A percentile compares a stretch with the other conserved stretches of the same genome.
These are phyloP conservation scores for Troides aeacus DNA, from an alignment of 2,888 invertebrate genomes.

Conservation along the genomic window DNA sequence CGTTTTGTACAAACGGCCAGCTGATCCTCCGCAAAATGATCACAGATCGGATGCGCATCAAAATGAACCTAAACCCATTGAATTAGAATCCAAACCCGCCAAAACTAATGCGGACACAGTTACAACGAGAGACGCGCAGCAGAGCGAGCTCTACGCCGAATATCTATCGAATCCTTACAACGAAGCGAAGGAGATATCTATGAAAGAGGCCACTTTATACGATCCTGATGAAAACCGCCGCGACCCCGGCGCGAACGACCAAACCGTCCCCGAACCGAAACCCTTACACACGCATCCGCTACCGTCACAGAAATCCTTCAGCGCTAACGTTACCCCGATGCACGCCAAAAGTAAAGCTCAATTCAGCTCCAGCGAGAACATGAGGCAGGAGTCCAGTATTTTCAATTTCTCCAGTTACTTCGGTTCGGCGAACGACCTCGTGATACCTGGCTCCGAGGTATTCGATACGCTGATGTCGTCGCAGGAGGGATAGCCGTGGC, in stretches of 20 bases:
- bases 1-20: constrained; percentile 56
- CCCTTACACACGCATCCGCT: constrained; percentile 22
- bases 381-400: constrained; percentile 65
- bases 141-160: constrained; percentile 74
- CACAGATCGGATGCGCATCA: constrained; percentile 33
- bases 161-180: constrained; percentile 81
- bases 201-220: constrained; percentile 55
- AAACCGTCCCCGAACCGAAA: constrained; percentile 34
- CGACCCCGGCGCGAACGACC: constrained; percentile 33
- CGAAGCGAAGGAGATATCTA: constrained; percentile 51
- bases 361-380: constrained; percentile 71
- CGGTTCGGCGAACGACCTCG: constrained; percentile 71
- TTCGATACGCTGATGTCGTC: constrained; percentile 72
- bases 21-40: constrained; percentile 27
- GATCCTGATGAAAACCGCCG: constrained; percentile 49
- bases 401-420: constrained; percentile 85
- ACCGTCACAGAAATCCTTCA: constrained; percentile 60
- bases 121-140: constrained; percentile 24
- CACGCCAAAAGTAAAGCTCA: constrained; percentile 63
- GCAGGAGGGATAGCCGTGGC: constrained; percentile 63
- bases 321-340: constrained; percentile 69
- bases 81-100: constrained; percentile 36
- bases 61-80: constrained; percentile 36
- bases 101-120: constrained; percentile 33
- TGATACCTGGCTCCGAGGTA: constrained; percentile 82